These are phyloP conservation scores for Rhincodon typus DNA, from an alignment of 2,797 vertebrate genomes.

Conservation along the genomic window DNA sequence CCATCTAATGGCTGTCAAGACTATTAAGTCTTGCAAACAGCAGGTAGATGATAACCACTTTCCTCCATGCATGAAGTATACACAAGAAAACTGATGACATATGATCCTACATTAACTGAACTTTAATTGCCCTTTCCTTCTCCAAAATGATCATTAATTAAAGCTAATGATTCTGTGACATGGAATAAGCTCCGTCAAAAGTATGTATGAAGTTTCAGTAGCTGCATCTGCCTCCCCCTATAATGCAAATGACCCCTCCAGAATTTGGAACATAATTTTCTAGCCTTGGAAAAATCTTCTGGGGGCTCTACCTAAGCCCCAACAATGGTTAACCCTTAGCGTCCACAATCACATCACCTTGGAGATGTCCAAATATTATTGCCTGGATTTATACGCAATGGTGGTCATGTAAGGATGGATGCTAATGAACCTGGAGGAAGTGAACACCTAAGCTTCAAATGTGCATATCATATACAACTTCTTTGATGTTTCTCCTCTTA, in stretches of 20 bases:
- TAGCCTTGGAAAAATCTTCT: neutral
- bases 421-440: neutral
- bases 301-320: neutral
- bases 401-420: neutral
- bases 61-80: neutral
- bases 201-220: neutral
- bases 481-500: neutral
- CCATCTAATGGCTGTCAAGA: slow-evolving; percentile 50
- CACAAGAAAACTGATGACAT: slow-evolving; percentile 26
- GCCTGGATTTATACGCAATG: neutral
- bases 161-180: slow-evolving; percentile 37
- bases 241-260: neutral
- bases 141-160: neutral
- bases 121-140: slow-evolving; percentile 4
- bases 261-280: neutral
- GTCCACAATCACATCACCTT: neutral
- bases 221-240: neutral
- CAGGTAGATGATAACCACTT: neutral
- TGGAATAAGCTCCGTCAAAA: neutral
- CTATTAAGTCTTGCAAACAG: slow-evolving; percentile 47
- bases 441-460: neutral
- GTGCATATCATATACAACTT: neutral
- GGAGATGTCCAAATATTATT: neutral
- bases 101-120: slow-evolving; percentile 37
- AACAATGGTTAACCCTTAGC: neutral